Conservation (phyloP, 2,797 vertebrate species). For the Cacajao melanocephalus region DNA sequence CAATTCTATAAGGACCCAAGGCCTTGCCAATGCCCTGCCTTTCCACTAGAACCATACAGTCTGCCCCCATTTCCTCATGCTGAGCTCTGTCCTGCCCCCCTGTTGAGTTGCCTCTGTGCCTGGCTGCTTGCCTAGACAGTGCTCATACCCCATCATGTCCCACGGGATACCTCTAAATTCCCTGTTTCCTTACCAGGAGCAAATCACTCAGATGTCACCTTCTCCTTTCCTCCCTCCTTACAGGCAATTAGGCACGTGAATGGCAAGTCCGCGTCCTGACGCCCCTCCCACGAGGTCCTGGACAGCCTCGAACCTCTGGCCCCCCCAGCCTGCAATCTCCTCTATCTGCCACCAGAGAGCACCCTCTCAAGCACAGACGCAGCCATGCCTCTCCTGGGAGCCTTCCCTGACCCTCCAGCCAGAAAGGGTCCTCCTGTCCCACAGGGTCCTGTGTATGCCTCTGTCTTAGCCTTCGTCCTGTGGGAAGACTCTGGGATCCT, state of each 20-base stretch:
- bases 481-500: neutral
- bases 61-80: neutral
- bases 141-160: neutral
- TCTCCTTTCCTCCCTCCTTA: neutral
- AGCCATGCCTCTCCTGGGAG: neutral
- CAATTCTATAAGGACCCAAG: too few relatives aligned
- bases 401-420: neutral
- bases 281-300: too few relatives aligned
- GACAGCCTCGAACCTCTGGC: too few relatives aligned
- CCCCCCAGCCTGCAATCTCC: too few relatives aligned
- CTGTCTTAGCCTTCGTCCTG: neutral
- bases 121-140: neutral
- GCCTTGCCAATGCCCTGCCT: neutral
- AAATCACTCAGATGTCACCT: neutral
- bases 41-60: neutral
- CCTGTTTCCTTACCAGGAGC: neutral
- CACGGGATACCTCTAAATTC: neutral
- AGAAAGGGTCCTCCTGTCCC: neutral
- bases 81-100: neutral
- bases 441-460: fast-evolving
- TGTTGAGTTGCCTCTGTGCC: neutral
- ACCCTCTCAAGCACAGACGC: too few relatives aligned
- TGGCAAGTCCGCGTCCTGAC: neutral
- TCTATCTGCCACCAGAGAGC: too few relatives aligned
- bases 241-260: neutral